Evolutionary conservation across 2,797 vertebrate genomes (phyloP), one percentile per base, ranked within the genome.

Genomic region (Takifugu ocellatus): DNA sequence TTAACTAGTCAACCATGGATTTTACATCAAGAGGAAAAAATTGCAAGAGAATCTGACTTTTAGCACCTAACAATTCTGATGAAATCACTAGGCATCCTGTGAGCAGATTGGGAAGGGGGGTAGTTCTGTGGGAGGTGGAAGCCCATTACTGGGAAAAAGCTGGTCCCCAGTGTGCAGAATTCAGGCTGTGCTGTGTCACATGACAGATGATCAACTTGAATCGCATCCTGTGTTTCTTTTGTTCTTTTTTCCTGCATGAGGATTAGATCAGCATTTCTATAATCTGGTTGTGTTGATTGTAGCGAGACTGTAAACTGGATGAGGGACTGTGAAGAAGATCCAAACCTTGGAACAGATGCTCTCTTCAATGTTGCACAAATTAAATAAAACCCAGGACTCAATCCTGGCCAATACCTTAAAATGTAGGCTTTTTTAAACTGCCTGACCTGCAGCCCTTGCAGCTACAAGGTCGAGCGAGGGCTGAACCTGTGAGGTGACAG

Each of bases 1-100:
- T 11, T 33, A 11, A 33, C 8, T n/a, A n/a, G 24, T 7, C 53
- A 66, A 57, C 9, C 56, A 42, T 5, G 49, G 36, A 72, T 49
- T 21, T 51, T 46, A 59, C 12, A 31, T 25, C 16, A 14, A 7
- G 3, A 8, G 27, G 27, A 5, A 44, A n/a, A 27, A 21, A 36
- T 0, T n/a, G 16, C 0, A 9, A 46, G 43, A 14, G 33, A 54
- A 46, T 14, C 47, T 21, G 49, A 54, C 29, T 68, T 62, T 77
- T 66, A 51, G 39, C 53, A 53, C 29, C 11, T 50, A 51, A 47
- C 31, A 70, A n/a, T 65, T 63, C 61, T 45, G 51, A 42, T 33
- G 44, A 26, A 69, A 68, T 61, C 21, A 15, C 24, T 65, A n/a
- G 16, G 49, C 51, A 24, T 66, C 59, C 51, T 42, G 42, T 25